phyloP scores from a whole-genome alignment of 2,888 invertebrate genomes.

The Incurvaria masculella region DNA sequence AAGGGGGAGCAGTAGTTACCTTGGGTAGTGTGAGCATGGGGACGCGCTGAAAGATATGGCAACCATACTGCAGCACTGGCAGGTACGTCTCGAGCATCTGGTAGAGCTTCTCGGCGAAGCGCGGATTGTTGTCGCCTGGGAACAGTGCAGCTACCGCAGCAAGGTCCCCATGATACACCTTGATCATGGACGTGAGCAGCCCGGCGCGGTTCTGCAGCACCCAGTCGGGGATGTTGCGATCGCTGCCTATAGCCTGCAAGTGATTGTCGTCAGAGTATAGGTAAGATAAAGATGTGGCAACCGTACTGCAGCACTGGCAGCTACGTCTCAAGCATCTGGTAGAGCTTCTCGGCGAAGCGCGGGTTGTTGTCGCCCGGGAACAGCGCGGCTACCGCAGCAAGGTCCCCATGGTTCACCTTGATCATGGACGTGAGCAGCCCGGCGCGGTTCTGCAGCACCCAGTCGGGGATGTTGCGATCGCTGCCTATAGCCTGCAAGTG shows the following conservation, averaged over 20 bases:
- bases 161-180: conserved; percentile 83
- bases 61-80: conserved; percentile 78
- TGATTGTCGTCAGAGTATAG: too few species aligned
- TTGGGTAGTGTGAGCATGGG: conserved; percentile 80
- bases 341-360: conserved; percentile 70
- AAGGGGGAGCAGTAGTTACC: too few species aligned
- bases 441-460: conserved; percentile 76
- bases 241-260: conserved; percentile 82
- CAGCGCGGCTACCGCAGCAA: conserved; percentile 65
- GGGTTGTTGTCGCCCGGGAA: conserved; percentile 51
- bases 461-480: conserved; percentile 80
- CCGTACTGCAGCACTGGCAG: conserved; percentile 80
- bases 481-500: conserved; percentile 83
- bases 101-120: conserved; percentile 72
- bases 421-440: conserved; percentile 73
- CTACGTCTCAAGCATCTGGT: conserved; percentile 87
- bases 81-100: conserved; percentile 88
- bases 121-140: conserved; percentile 50
- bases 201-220: conserved; percentile 75
- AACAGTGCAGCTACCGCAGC: conserved; percentile 62
- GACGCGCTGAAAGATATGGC: conserved; percentile 79
- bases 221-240: conserved; percentile 81
- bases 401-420: conserved; percentile 81
- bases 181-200: conserved; percentile 71
- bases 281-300: conserved; percentile 82